Percentiles rank a stretch among this genome's conserved stretches.
These are phyloP conservation scores for Orthonevra nobilis DNA, from an alignment of 2,888 invertebrate species.

Conservation along the genomic window DNA sequence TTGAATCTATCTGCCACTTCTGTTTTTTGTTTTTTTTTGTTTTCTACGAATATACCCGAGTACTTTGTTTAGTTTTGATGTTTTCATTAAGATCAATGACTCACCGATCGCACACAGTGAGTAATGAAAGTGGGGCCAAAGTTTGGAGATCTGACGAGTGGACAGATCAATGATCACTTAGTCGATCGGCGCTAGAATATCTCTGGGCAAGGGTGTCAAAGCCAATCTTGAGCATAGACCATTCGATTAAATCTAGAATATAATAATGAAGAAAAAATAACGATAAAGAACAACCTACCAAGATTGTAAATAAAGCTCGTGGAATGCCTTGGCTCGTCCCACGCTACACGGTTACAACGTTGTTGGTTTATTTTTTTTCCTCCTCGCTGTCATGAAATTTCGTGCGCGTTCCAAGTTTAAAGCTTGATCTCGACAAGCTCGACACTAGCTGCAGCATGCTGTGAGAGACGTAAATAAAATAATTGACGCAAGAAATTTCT, in stretches of 20 bases:
- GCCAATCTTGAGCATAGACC: conserved; percentile 10
- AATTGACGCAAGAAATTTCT: conserved; percentile 65
- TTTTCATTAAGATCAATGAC: conserved; percentile 30
- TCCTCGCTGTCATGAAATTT: conserved; percentile 44
- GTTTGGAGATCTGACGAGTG: conserved; percentile 13
- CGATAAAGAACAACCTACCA: conserved; percentile 38
- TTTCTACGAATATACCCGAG: no score
- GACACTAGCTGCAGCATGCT: conserved; percentile 24
- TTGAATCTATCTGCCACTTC: conserved; percentile 36
- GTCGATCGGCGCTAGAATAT: conserved; percentile 50
- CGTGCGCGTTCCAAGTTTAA: conserved; percentile 35
- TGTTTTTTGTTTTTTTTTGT: no score
- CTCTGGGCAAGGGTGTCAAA: conserved; percentile 42
- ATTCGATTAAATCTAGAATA: conserved; percentile 39
- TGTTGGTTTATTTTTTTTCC: conserved; percentile 14
- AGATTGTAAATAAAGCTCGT: conserved; percentile 44
- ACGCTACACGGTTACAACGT: conserved; percentile 53
- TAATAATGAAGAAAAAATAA: background rate
- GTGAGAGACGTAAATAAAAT: conserved; percentile 54
- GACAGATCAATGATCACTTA: conserved; percentile 56
- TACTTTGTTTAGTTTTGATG: conserved; percentile 17
- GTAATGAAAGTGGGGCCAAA: conserved; percentile 44
- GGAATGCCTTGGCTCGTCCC: conserved; percentile 69
- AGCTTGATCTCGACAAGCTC: conserved; percentile 7
- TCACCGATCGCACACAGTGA: conserved; percentile 2